phyloP scores from a whole-genome alignment of 2,797 vertebrate species.

The Hyperoplus lanceolatus region DNA sequence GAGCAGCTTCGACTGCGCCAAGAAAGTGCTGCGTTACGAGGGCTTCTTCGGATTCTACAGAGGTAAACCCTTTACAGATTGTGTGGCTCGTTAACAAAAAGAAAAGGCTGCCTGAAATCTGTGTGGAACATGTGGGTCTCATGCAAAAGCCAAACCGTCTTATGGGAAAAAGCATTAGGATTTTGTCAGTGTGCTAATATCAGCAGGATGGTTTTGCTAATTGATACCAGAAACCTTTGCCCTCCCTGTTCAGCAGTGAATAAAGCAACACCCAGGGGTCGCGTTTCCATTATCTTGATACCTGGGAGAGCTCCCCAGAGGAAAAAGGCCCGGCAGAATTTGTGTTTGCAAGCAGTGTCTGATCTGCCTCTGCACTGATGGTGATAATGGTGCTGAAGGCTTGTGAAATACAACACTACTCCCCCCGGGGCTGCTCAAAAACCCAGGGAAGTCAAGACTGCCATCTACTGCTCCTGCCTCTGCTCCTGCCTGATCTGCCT shows the following conservation, averaged over 20 bases:
- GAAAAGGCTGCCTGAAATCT: neutral
- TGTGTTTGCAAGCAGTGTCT: conserved; percentile 58
- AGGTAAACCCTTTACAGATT: conserved; percentile 81
- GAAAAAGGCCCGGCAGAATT: conserved; percentile 61
- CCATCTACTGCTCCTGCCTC: conserved; percentile 93
- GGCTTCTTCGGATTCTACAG: conserved; percentile 96
- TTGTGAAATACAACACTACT: conserved; percentile 72
- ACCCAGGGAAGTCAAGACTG: conserved; percentile 91
- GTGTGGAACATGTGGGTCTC: conserved; percentile 32
- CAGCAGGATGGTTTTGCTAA: conserved; percentile 74
- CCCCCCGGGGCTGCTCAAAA: conserved; percentile 58
- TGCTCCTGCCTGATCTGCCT: conserved; percentile 83
- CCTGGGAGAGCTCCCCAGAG: conserved; percentile 70
- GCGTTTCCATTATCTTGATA: conserved; percentile 74
- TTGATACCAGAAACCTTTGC: conserved; percentile 81
- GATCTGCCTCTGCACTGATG: conserved; percentile 59
- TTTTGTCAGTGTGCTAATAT: conserved; percentile 67
- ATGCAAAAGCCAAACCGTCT: conserved; percentile 40
- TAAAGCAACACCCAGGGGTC: conserved; percentile 75
- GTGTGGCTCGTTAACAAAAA: neutral
- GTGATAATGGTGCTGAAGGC: conserved; percentile 75
- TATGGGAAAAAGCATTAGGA: conserved; percentile 59
- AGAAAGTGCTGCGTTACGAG: conserved; percentile 95
- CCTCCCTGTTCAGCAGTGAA: conserved; percentile 66
- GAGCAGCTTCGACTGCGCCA: conserved; percentile 97